A percentile compares a stretch with the other conserved stretches of the same genome.
These are phyloP conservation scores for Serripes groenlandicus DNA, from an alignment of 2,888 invertebrate species.

Conservation along the genomic window DNA sequence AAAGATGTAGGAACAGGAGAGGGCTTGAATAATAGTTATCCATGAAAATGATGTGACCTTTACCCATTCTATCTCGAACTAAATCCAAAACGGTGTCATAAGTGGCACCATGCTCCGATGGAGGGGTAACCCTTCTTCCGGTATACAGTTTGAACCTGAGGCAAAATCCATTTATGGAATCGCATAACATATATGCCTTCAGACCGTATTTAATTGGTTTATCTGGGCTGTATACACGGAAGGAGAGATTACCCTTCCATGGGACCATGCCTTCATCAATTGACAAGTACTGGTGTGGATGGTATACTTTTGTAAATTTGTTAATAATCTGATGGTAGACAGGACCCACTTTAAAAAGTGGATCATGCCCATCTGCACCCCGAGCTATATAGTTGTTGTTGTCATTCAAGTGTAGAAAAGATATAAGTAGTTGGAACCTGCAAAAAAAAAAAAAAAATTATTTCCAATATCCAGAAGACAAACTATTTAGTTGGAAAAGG, in stretches of 20 bases:
- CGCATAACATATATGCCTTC: conserved; percentile 62
- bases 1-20: conserved; percentile 14
- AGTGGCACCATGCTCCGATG: neutral
- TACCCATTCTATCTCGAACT: neutral
- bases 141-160: conserved; percentile 47
- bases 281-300: conserved; percentile 45
- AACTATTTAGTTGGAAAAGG: too few relatives aligned
- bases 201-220: conserved; percentile 62
- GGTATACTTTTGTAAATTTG: neutral
- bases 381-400: neutral
- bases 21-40: conserved; percentile 6
- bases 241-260: conserved; percentile 51
- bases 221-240: conserved; percentile 64
- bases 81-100: neutral
- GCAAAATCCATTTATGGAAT: conserved; percentile 51
- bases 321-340: conserved; percentile 38
- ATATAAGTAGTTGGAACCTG: neutral
- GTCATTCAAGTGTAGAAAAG: neutral
- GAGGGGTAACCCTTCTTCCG: conserved; percentile 32
- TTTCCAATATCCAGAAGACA: too few relatives aligned
- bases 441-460: too few relatives aligned
- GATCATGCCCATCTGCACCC: conserved; percentile 26
- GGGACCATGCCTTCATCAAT: conserved; percentile 65
- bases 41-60: neutral
- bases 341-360: conserved; percentile 52